These are phyloP conservation scores for Spea multiplicata DNA, from an alignment of 2,113 vertebrate genomes.

Conservation along the genomic window DNA sequence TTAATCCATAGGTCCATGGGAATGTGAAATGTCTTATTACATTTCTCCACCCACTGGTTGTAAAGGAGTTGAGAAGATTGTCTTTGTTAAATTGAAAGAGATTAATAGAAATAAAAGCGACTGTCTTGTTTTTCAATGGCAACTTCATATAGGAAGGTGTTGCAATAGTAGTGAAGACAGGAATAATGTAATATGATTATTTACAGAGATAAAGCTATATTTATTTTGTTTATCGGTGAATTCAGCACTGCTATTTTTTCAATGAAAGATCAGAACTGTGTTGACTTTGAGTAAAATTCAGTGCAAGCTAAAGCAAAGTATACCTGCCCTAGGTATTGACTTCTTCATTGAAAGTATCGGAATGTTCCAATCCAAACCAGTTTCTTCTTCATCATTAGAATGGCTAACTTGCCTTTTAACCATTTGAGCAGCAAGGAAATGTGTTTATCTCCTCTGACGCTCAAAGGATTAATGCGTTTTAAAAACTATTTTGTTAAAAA, in stretches of 20 bases:
- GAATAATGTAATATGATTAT: conserved; percentile 78
- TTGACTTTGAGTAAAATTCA: conserved; percentile 56
- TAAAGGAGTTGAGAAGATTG: not conserved
- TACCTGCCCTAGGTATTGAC: conserved; percentile 65
- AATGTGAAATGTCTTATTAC: not conserved
- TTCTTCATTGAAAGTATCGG: conserved; percentile 65
- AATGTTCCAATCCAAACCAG: conserved; percentile 81
- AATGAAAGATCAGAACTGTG: conserved; percentile 4
- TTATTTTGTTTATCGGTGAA: not conserved
- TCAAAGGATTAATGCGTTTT: not conserved
- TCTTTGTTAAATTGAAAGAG: conserved; percentile 17
- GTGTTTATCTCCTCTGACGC: not conserved
- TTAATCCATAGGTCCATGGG: not conserved
- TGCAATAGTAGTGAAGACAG: conserved; percentile 77
- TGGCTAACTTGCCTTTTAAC: not conserved
- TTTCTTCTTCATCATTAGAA: conserved; percentile 56
- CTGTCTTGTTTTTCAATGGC: conserved; percentile 67
- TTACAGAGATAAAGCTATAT: conserved; percentile 70
- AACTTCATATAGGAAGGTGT: conserved; percentile 70
- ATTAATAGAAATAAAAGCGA: conserved; percentile 63
- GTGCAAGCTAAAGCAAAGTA: conserved; percentile 82
- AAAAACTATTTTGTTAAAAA: conserved; percentile 48
- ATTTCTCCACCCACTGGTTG: not conserved
- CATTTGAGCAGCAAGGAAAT: not conserved
- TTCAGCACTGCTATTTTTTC: not conserved